Base-by-base conservation (phyloP, 2,113 vertebrate species). In the Melanotaenia duboulayi region DNA sequence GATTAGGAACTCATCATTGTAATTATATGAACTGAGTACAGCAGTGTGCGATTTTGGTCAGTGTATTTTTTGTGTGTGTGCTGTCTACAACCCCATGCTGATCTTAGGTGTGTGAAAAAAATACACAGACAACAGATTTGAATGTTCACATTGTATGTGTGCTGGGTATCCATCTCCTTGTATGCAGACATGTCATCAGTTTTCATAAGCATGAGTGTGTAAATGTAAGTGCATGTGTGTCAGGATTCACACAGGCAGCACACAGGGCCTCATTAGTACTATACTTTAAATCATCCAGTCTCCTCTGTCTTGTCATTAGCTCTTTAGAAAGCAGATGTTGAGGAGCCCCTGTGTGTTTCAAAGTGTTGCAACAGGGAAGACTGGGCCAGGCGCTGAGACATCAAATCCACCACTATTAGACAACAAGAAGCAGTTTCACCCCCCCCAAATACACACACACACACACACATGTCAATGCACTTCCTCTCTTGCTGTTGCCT, bases 1-100 rank as follows among this genome's bases (percentile, higher is more conserved):
- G 93, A 95, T 96, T 96, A 95, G 84, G 74, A 94, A 91, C 88
- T 90, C 86, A 92, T 92, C 87, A 94, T 90, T 92, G 85, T 93
- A 95, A 95, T 93, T 95, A 92, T 88, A 85, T 70, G 75, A 57
- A 71, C 76, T 65, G 61, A 84, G 70, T 64, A 82, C 76, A 69
- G 65, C 44, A 60, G 25, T 64, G 74, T 74, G 62, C 62, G 19
- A 71, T 16, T 82, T 52, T 42, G 22, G 62, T 51, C 46, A 16
- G 69, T 62, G 19, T 57, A 16, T 67, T 80, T 76, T n/a, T 46
- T 59, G 59, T 78, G 63, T 64, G 60, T 79, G 28, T 71, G 54
- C 13, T 14, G 78, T 70, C 85, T 82, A 28, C 42, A 57, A n/a
- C n/a, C 52, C 14, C 4, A 20, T 24, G 37, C 44, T 50, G 23